Evolutionary conservation across 2,113 vertebrate genomes (phyloP).

Genomic region (Egretta garzetta): DNA sequence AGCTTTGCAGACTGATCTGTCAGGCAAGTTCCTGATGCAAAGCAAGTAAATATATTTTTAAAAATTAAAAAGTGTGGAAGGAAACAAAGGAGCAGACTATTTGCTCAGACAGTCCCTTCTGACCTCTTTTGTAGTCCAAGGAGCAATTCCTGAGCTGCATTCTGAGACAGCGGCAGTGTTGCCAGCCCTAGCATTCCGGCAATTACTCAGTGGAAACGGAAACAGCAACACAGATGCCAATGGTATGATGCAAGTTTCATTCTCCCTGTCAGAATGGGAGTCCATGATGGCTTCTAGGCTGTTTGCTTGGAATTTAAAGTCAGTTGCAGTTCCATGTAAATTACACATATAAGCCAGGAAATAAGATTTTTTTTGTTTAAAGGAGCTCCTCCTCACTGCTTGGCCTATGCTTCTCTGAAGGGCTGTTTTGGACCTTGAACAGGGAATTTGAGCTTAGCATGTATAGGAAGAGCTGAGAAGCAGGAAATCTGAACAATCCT

Average conservation of each 20-base stretch:
- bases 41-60: not conserved
- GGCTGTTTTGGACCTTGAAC: not conserved
- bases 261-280: not conserved
- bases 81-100: not conserved
- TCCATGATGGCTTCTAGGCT: not conserved
- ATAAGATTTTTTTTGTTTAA: not conserved
- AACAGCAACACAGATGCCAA: slow-evolving; percentile 19
- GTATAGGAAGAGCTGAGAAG: not conserved
- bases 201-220: slow-evolving; percentile 32
- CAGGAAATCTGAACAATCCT: not conserved
- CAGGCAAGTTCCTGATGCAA: not conserved
- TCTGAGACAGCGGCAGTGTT: not conserved
- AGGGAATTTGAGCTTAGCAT: not conserved
- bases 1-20: not conserved
- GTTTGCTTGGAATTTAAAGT: slow-evolving; percentile 8
- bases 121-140: not conserved
- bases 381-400: not conserved
- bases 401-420: not conserved
- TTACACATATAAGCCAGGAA: not conserved
- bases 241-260: slow-evolving; percentile 19
- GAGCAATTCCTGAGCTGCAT: not conserved
- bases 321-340: not conserved
- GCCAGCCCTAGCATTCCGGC: slow-evolving; percentile 9
- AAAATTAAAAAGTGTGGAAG: not conserved
- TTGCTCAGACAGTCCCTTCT: not conserved